A percentile compares a stretch with the other conserved stretches of the same genome.
Conservation (phyloP, 2,888 invertebrate species). For the Harmothoe impar region DNA sequence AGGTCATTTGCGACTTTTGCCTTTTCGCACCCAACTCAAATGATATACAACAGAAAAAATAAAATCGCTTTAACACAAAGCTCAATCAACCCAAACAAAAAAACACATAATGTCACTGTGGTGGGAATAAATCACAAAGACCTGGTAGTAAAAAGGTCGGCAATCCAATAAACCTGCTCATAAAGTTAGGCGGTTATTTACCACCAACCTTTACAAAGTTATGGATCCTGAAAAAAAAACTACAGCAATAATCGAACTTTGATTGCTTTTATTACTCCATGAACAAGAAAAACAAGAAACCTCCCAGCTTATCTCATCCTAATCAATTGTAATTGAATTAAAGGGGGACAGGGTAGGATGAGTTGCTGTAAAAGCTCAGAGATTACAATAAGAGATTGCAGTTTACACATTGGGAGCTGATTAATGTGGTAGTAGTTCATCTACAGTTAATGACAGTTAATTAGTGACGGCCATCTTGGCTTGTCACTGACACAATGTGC, state of each 20-base stretch:
- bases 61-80: too few relatives aligned
- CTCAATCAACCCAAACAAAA: too few relatives aligned
- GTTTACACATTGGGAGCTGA: background rate
- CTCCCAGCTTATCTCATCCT: background rate
- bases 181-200: too few relatives aligned
- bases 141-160: too few relatives aligned
- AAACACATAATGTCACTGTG: too few relatives aligned
- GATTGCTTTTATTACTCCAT: background rate
- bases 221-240: background rate
- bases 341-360: background rate
- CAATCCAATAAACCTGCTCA: too few relatives aligned
- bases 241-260: background rate
- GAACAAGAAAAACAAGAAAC: background rate
- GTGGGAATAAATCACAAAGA: too few relatives aligned
- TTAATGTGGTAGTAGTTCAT: background rate
- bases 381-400: background rate
- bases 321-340: constrained; percentile 3
- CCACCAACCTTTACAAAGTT: background rate
- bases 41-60: too few relatives aligned
- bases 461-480: background rate
- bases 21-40: too few relatives aligned
- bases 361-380: background rate
- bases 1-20: too few relatives aligned
- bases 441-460: background rate
- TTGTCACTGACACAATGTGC: too few relatives aligned